Percentiles rank a stretch among this genome's conserved stretches.
Conservation (phyloP, 1,140 invertebrate species). For the Oscheius sp. region DNA sequence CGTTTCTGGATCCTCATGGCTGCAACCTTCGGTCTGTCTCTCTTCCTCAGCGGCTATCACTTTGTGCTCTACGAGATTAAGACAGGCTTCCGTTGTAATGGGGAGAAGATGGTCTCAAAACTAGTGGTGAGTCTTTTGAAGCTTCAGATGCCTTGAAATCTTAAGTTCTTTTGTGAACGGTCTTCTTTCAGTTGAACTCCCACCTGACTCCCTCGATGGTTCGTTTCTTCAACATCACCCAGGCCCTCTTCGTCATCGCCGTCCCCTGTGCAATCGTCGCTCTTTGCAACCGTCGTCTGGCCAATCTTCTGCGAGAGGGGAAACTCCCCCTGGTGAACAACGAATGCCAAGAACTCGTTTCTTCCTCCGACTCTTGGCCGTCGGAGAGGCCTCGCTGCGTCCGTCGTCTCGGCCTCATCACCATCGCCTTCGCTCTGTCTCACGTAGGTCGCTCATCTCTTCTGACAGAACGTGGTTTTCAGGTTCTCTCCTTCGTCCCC, state of each 20-base stretch:
- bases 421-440: not conserved
- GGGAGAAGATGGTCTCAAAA: not conserved
- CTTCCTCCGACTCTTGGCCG: not conserved
- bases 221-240: not conserved
- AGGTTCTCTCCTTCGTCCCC: not conserved
- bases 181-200: not conserved
- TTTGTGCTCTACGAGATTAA: conserved; percentile 2
- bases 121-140: not conserved
- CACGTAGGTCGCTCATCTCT: not conserved
- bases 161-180: not conserved
- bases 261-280: not conserved
- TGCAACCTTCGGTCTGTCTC: not conserved
- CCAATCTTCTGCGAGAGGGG: not conserved
- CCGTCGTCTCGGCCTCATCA: not conserved
- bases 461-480: too few relatives aligned
- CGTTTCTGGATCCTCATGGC: not conserved
- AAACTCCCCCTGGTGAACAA: not conserved
- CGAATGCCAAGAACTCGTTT: not conserved
- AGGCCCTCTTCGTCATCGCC: not conserved
- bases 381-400: not conserved
- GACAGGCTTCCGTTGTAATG: not conserved
- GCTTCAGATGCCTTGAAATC: not conserved
- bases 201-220: not conserved
- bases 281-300: not conserved
- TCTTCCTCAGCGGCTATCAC: not conserved